These are phyloP conservation scores for Dendropsophus ebraccatus DNA, from an alignment of 2,113 vertebrate species.

Conservation along the genomic window DNA sequence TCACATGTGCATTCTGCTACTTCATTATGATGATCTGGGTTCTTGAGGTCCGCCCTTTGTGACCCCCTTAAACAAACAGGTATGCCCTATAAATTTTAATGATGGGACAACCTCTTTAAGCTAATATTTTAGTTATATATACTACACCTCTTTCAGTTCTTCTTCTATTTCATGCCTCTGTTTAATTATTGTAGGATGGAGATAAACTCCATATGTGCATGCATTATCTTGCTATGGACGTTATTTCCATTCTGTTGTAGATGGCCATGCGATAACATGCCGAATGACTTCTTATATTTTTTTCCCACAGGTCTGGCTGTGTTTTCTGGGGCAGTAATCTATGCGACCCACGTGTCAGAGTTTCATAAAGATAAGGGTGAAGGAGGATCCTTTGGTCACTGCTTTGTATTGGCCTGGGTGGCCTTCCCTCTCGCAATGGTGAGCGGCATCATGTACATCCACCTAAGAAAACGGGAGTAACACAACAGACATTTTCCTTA, in stretches of 20 bases:
- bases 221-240: neutral
- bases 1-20: too few relatives aligned
- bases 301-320: conserved; percentile 74
- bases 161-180: too few relatives aligned
- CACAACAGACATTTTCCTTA: neutral
- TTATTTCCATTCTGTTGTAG: neutral
- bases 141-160: too few relatives aligned
- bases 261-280: neutral
- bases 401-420: conserved; percentile 84
- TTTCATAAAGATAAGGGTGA: conserved; percentile 70
- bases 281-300: neutral
- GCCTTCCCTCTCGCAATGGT: conserved; percentile 81
- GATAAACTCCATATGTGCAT: neutral
- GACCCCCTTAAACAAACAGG: too few relatives aligned
- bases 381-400: conserved; percentile 81
- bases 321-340: conserved; percentile 83
- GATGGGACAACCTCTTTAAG: too few relatives aligned
- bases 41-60: too few relatives aligned
- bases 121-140: too few relatives aligned
- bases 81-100: too few relatives aligned
- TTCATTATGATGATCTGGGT: too few relatives aligned
- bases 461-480: conserved; percentile 83
- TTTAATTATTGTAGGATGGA: neutral
- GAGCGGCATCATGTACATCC: conserved; percentile 81
- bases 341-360: conserved; percentile 76